phyloP scores from a whole-genome alignment of 2,888 invertebrate genomes.

The Romanomermis culicivorax region DNA sequence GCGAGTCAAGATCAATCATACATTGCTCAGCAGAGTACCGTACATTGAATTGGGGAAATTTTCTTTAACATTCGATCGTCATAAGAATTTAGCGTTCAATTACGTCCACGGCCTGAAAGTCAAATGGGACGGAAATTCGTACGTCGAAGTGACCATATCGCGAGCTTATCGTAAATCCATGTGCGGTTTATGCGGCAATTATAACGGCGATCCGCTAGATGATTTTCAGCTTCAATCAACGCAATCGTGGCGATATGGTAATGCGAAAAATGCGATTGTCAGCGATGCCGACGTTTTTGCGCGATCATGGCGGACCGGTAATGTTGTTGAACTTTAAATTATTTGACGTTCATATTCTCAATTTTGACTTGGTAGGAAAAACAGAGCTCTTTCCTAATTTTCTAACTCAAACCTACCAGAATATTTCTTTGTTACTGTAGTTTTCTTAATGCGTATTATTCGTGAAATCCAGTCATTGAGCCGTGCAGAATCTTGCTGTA shows the following conservation, averaged over 20 bases:
- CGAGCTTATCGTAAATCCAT: conserved; percentile 47
- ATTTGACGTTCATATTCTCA: no score
- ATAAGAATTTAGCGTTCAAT: conserved; percentile 2
- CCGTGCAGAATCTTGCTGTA: no score
- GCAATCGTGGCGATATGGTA: conserved; percentile 50
- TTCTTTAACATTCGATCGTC: conserved; percentile 2
- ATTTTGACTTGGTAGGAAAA: no score
- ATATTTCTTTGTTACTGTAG: no score
- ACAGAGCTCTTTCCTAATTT: no score
- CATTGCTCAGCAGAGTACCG: not conserved
- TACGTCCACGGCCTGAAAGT: conserved; percentile 40
- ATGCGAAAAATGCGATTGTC: not conserved
- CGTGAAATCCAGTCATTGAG: no score
- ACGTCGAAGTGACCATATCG: conserved; percentile 59
- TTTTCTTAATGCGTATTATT: no score
- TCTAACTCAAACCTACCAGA: no score
- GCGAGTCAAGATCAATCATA: conserved; percentile 6
- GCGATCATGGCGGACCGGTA: conserved; percentile 5
- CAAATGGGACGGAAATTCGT: conserved; percentile 78
- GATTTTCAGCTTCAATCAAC: conserved; percentile 40
- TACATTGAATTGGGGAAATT: conserved; percentile 7
- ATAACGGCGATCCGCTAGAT: conserved; percentile 61
- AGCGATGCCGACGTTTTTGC: conserved; percentile 2
- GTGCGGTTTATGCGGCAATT: conserved; percentile 85
- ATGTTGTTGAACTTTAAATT: no score